Evolutionary conservation across 2,888 invertebrate species (phyloP).

Genomic region (Cryptus armator): DNA sequence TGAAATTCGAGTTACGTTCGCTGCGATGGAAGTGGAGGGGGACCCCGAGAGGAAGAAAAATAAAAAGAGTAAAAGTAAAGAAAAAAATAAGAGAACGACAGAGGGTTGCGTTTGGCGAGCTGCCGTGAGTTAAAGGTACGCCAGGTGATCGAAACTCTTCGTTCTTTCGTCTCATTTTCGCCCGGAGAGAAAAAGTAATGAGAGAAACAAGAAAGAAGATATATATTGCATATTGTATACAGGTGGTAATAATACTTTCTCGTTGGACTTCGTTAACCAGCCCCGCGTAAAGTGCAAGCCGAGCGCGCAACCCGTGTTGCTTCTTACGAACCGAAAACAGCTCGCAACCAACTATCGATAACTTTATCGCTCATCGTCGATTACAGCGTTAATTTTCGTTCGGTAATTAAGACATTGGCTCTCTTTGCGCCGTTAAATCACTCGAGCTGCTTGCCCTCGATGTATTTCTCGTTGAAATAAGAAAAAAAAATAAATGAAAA

Average conservation of each 20-base stretch:
- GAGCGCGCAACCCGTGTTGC: not conserved
- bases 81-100: slow-evolving; percentile 3
- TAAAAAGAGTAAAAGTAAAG: not conserved
- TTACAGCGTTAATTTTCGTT: slow-evolving; percentile 48
- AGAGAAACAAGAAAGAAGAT: slow-evolving; percentile 10
- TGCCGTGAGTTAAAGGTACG: slow-evolving; percentile 11
- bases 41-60: slow-evolving; percentile 8
- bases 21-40: slow-evolving; percentile 14
- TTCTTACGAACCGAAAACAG: not conserved
- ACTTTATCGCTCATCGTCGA: slow-evolving; percentile 56
- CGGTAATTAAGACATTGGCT: slow-evolving; percentile 45
- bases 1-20: slow-evolving; percentile 58
- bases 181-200: not conserved
- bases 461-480: not conserved
- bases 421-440: slow-evolving; percentile 5
- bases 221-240: slow-evolving; percentile 10
- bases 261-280: slow-evolving; percentile 26
- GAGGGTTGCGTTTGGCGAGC: slow-evolving; percentile 31
- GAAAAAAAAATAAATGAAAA: not conserved
- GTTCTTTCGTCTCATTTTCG: slow-evolving; percentile 40
- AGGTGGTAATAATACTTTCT: slow-evolving; percentile 34
- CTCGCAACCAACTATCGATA: slow-evolving; percentile 32
- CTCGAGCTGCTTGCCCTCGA: not conserved
- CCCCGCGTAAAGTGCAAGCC: not conserved
- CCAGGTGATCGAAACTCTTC: slow-evolving; percentile 27